Conservation (phyloP, 2,797 vertebrate species). For the Phaenicophaeus curvirostris region DNA sequence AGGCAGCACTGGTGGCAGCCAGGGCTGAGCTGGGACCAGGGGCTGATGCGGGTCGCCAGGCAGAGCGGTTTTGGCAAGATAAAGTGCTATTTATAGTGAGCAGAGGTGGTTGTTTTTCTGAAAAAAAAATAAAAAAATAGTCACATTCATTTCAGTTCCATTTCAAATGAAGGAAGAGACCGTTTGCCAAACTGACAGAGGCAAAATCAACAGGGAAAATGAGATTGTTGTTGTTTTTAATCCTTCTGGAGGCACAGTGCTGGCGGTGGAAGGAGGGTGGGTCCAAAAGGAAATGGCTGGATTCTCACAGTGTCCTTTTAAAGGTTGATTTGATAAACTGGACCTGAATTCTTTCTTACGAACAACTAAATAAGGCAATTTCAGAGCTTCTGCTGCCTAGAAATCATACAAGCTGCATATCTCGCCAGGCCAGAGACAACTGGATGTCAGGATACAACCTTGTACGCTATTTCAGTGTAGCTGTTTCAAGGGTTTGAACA, state of each 20-base stretch:
- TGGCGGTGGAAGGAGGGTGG: slow-evolving; percentile 62
- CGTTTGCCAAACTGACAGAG: slow-evolving; percentile 58
- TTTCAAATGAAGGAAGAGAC: slow-evolving; percentile 65
- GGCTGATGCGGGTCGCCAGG: not conserved
- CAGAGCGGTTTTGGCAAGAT: slow-evolving; percentile 46
- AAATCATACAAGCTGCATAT: slow-evolving; percentile 56
- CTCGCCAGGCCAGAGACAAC: slow-evolving; percentile 57
- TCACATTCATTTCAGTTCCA: not conserved
- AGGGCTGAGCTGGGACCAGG: not conserved
- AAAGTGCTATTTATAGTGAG: slow-evolving; percentile 1
- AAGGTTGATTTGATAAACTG: slow-evolving; percentile 6
- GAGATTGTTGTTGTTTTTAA: slow-evolving; percentile 64
- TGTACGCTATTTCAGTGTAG: not conserved
- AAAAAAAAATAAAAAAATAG: too few species aligned
- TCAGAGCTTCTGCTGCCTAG: slow-evolving; percentile 73
- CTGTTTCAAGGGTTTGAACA: slow-evolving; percentile 1
- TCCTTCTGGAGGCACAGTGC: slow-evolving; percentile 44
- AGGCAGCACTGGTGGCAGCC: not conserved
- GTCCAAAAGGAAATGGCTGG: not conserved
- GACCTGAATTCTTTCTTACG: not conserved
- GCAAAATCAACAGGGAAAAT: slow-evolving; percentile 53
- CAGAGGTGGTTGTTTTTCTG: not conserved
- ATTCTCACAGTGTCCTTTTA: slow-evolving; percentile 36
- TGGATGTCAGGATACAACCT: slow-evolving; percentile 46
- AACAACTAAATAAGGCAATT: slow-evolving; percentile 42